These are phyloP conservation scores for Odocoileus hemionus DNA, from an alignment of 2,113 vertebrate species.

Conservation along the genomic window DNA sequence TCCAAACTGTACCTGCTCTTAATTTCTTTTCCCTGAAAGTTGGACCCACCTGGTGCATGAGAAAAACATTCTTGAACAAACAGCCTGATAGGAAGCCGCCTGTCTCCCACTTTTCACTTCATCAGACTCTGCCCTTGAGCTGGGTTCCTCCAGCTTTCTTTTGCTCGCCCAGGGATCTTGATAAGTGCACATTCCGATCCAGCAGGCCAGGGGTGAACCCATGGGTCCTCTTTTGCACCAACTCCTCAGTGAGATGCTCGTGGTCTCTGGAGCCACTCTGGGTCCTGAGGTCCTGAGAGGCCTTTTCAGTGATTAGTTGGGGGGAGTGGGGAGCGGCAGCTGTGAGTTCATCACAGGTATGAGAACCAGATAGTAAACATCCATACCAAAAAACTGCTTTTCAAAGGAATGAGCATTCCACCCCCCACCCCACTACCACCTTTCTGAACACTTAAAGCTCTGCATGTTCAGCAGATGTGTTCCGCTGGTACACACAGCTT, in stretches of 20 bases:
- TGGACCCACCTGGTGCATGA: not conserved
- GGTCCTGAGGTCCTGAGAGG: not conserved
- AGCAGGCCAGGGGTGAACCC: not conserved
- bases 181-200: fast-evolving
- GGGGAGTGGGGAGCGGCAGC: not conserved
- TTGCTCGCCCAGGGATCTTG: fast-evolving
- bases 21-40: not conserved
- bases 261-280: not conserved
- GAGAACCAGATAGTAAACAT: not conserved
- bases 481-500: not conserved
- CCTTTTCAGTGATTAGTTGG: not conserved
- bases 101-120: not conserved
- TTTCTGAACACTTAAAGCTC: not conserved
- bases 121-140: not conserved
- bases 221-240: not conserved
- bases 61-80: not conserved
- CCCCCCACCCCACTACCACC: not conserved
- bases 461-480: not conserved
- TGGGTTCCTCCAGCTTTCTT: not conserved
- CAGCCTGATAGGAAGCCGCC: not conserved
- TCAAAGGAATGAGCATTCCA: not conserved
- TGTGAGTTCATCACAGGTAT: fast-evolving
- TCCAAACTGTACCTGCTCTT: not conserved
- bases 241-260: not conserved
- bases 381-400: not conserved